phyloP scores from a whole-genome alignment of 2,888 invertebrate genomes.

The Sceliomorpha sp. region DNA sequence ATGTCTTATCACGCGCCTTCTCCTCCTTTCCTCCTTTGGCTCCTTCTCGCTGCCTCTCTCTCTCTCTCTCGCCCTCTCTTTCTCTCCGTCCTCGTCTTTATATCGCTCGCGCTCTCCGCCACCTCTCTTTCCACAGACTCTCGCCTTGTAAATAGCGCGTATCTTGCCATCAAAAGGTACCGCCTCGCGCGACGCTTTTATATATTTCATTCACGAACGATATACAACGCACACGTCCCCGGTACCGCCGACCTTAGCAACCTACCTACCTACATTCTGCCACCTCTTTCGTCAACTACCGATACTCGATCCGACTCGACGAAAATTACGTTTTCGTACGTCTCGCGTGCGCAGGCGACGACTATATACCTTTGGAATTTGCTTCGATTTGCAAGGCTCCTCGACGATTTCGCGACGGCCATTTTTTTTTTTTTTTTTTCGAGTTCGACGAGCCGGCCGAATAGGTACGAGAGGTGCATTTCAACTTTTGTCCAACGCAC shows the following conservation, averaged over 20 bases:
- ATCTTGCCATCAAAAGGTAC: slow-evolving; percentile 72
- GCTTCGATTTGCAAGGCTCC: too few species aligned
- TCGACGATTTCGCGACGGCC: too few species aligned
- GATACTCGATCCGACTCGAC: slow-evolving; percentile 13
- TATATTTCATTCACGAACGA: slow-evolving; percentile 76
- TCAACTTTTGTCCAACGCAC: too few species aligned
- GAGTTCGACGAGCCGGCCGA: too few species aligned
- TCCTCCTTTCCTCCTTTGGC: slow-evolving; percentile 13
- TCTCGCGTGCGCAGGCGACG: not conserved
- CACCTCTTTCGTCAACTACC: slow-evolving; percentile 65
- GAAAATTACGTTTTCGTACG: slow-evolving; percentile 1
- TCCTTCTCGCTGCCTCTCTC: slow-evolving; percentile 14
- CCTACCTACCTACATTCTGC: slow-evolving; percentile 65
- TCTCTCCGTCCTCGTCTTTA: too few species aligned
- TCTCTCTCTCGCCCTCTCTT: too few species aligned
- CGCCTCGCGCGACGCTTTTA: slow-evolving; percentile 72
- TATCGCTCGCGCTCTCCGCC: too few species aligned
- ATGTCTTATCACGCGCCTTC: slow-evolving; percentile 33
- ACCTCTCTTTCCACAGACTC: too few species aligned
- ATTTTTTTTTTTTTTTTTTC: too few species aligned
- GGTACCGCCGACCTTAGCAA: slow-evolving; percentile 52
- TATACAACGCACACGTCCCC: too few species aligned
- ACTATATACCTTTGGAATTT: too few species aligned
- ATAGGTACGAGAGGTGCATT: too few species aligned
- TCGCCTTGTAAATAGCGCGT: slow-evolving; percentile 67